These are phyloP conservation scores for Prunella himalayana DNA, from an alignment of 2,113 vertebrate species.

Conservation along the genomic window DNA sequence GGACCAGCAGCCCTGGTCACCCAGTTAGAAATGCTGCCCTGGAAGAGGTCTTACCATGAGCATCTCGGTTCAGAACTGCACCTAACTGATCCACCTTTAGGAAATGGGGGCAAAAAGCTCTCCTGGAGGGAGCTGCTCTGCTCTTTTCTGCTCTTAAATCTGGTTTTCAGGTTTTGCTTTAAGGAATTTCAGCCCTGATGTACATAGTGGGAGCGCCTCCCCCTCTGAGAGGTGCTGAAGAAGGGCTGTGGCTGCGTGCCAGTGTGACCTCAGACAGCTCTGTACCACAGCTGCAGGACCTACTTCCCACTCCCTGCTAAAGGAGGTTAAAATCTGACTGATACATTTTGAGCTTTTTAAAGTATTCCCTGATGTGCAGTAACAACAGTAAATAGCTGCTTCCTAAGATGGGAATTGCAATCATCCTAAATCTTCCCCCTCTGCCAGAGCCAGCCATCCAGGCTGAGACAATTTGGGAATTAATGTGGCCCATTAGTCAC, in stretches of 20 bases:
- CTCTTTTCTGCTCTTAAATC: neutral
- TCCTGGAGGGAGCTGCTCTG: neutral
- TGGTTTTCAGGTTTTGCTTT: neutral
- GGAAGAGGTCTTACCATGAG: neutral
- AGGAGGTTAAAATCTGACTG: neutral
- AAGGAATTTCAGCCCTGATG: neutral
- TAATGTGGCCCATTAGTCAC: neutral
- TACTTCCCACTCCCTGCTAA: neutral
- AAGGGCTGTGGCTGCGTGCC: neutral
- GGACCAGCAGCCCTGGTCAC: neutral
- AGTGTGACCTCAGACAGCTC: neutral
- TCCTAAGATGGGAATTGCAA: neutral
- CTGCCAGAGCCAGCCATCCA: neutral
- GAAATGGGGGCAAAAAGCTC: neutral
- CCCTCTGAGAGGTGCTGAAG: fast-evolving
- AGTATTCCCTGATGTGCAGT: neutral
- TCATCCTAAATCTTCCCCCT: neutral
- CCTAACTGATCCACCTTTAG: neutral
- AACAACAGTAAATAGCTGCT: neutral
- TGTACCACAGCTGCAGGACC: neutral
- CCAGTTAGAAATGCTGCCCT: neutral
- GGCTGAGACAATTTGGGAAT: neutral
- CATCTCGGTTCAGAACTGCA: neutral
- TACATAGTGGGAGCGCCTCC: fast-evolving
- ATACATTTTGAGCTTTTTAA: neutral